phyloP scores from a whole-genome alignment of 1,140 invertebrate genomes.

The Drosophila arawakana region DNA sequence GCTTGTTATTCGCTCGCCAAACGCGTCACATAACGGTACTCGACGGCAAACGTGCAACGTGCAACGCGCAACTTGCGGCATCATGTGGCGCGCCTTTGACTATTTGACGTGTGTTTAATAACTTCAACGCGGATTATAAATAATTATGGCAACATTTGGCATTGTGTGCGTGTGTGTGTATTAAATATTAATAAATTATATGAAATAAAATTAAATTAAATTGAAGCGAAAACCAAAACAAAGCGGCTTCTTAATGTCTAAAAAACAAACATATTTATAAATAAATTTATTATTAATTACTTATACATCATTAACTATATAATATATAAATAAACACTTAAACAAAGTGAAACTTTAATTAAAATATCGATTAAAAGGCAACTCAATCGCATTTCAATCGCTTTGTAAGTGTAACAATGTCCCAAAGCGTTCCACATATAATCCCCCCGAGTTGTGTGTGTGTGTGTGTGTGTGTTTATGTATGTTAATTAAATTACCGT shows the following conservation, averaged over 20 bases:
- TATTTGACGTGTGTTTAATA: constrained; percentile 12
- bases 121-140: constrained; percentile 6
- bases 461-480: constrained; percentile 57
- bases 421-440: constrained; percentile 19
- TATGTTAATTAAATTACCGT: constrained; percentile 82
- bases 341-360: constrained; percentile 20
- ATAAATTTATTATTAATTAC: background rate
- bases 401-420: constrained; percentile 60
- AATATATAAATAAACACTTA: constrained; percentile 5
- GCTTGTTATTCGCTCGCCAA: constrained; percentile 63
- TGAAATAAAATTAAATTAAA: background rate
- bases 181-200: background rate
- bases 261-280: constrained; percentile 2
- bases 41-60: constrained; percentile 29
- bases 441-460: constrained; percentile 18
- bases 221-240: background rate
- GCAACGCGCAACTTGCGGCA: constrained; percentile 51
- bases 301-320: background rate
- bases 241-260: background rate
- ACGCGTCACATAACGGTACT: constrained; percentile 62
- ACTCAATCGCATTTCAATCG: constrained; percentile 33
- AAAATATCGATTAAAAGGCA: constrained; percentile 29
- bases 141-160: background rate
- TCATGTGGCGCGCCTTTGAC: constrained; percentile 38
- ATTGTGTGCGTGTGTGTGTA: background rate